Conservation (phyloP, 2,797 vertebrate species). For the Xenopus petersii region DNA sequence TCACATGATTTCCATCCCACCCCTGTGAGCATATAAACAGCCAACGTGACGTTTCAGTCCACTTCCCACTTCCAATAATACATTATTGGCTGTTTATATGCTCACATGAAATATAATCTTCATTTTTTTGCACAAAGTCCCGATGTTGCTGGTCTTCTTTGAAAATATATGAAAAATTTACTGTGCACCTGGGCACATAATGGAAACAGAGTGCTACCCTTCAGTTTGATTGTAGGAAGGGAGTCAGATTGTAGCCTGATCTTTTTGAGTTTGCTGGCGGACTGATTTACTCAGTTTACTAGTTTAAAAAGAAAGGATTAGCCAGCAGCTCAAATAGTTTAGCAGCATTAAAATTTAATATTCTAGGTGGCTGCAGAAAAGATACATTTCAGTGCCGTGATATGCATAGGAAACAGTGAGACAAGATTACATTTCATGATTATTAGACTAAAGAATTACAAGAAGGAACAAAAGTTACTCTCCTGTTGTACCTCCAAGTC, state of each 20-base stretch:
- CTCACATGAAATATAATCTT: no score
- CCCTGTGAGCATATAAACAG: no score
- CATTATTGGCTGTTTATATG: no score
- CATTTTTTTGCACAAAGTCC: no score
- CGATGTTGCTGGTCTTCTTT: no score
- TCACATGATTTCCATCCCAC: no score
- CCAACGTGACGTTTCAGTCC: no score
- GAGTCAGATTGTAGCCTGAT: not conserved
- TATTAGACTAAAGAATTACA: conserved; percentile 1
- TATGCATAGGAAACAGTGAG: not conserved
- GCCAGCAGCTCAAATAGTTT: not conserved
- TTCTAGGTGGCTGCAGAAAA: not conserved
- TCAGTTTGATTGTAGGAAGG: not conserved
- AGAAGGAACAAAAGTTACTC: conserved; percentile 13
- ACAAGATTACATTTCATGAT: not conserved
- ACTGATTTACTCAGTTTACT: not conserved
- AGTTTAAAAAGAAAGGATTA: conserved; percentile 5
- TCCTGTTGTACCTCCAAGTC: no score
- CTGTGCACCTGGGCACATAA: no score
- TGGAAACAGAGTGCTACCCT: no score
- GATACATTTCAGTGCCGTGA: not conserved
- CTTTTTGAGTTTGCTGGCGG: not conserved
- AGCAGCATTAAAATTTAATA: not conserved
- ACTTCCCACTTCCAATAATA: no score
- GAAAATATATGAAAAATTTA: no score